A percentile compares a stretch with the other conserved stretches of the same genome.
Evolutionary conservation across 2,113 vertebrate species (phyloP).

Genomic region (Lophotis ruficrista): DNA sequence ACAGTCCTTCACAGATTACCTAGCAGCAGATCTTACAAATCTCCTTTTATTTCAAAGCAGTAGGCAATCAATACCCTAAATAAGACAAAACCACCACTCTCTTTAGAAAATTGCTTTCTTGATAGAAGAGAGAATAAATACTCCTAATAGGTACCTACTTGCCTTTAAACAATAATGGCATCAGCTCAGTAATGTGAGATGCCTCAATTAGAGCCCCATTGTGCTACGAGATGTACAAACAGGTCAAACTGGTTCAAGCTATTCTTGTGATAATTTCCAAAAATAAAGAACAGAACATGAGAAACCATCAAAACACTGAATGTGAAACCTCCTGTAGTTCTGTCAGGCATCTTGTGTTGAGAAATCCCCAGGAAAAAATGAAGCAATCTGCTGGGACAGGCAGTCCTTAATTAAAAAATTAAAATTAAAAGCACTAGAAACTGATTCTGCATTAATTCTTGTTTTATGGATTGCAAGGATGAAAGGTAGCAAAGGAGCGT

Average conservation of each 20-base stretch:
- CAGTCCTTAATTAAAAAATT: not conserved
- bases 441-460: constrained; percentile 25
- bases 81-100: constrained; percentile 21
- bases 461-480: not conserved
- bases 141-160: constrained; percentile 47
- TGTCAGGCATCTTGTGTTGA: constrained; percentile 5
- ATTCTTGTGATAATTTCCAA: constrained; percentile 38
- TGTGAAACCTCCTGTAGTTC: not conserved
- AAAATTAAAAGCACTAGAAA: not conserved
- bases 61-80: constrained; percentile 55
- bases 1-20: constrained; percentile 37
- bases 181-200: constrained; percentile 31
- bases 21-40: constrained; percentile 28
- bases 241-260: constrained; percentile 51
- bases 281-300: constrained; percentile 34
- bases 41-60: constrained; percentile 63
- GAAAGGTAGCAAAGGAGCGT: constrained; percentile 13
- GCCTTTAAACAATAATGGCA: constrained; percentile 70
- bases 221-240: constrained; percentile 42
- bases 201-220: constrained; percentile 48
- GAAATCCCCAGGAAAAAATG: not conserved
- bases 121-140: constrained; percentile 39
- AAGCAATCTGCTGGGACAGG: not conserved
- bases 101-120: constrained; percentile 47
- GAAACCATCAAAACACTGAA: constrained; percentile 17